Percentiles rank a stretch among this genome's conserved stretches.
Conservation (phyloP, 2,113 vertebrate genomes). For the Desmodus rotundus region DNA sequence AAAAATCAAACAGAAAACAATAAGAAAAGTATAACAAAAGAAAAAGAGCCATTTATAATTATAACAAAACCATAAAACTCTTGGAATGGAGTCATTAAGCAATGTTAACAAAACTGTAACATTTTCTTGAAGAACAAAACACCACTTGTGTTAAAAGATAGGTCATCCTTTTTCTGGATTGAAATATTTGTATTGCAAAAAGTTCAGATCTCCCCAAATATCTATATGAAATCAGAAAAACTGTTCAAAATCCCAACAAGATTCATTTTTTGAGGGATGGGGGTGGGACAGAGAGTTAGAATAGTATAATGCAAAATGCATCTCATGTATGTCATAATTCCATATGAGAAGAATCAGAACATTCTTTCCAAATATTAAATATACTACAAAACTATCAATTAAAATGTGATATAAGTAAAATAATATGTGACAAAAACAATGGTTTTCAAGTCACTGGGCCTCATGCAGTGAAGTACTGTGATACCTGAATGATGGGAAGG, state of each 20-base stretch:
- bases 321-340: neutral
- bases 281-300: neutral
- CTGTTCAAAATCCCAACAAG: neutral
- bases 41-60: neutral
- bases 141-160: neutral
- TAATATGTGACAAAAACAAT: neutral
- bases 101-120: neutral
- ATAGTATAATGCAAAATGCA: neutral
- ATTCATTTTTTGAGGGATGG: neutral
- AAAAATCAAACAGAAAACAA: neutral
- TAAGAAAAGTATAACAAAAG: neutral
- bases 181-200: neutral
- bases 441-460: neutral
- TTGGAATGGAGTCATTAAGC: neutral
- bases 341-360: neutral
- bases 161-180: neutral
- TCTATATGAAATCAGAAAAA: neutral
- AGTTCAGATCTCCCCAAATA: neutral
- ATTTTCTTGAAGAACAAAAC: neutral
- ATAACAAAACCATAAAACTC: neutral
- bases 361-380: neutral
- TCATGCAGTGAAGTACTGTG: neutral
- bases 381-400: neutral
- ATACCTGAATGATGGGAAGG: neutral
- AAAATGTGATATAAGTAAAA: neutral